A percentile compares a stretch with the other conserved stretches of the same genome.
Conservation (phyloP, 2,888 invertebrate species). For the Hipparchia semele region DNA sequence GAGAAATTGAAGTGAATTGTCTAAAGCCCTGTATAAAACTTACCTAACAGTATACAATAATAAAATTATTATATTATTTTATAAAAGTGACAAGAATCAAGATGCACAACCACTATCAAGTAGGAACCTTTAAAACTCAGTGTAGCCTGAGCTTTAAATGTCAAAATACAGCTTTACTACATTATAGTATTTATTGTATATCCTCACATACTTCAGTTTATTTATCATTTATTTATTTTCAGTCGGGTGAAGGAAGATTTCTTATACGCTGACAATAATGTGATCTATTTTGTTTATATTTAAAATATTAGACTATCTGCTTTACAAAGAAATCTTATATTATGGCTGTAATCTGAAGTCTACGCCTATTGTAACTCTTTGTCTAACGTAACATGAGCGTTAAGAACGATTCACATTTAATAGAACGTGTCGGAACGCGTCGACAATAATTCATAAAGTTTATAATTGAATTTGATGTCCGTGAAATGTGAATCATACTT, state of each 20-base stretch:
- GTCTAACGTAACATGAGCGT: too few relatives aligned
- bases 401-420: too few relatives aligned
- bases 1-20: too few relatives aligned
- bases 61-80: neutral
- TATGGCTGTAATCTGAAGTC: neutral
- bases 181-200: constrained; percentile 26
- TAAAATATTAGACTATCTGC: neutral
- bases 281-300: neutral
- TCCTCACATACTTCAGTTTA: constrained; percentile 50
- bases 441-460: too few relatives aligned
- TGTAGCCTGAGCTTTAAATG: constrained; percentile 1
- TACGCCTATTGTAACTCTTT: neutral
- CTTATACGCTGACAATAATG: neutral
- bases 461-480: too few relatives aligned
- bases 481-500: too few relatives aligned
- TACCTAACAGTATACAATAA: constrained; percentile 5
- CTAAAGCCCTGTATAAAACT: neutral
- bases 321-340: neutral
- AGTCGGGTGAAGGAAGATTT: constrained; percentile 63
- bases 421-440: too few relatives aligned
- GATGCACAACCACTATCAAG: constrained; percentile 37
- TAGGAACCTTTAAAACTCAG: constrained; percentile 25
- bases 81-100: neutral
- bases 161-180: constrained; percentile 8
- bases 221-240: constrained; percentile 50